These are phyloP conservation scores for Mormyrops boulengeri DNA, from an alignment of 2,797 vertebrate species.

Conservation along the genomic window DNA sequence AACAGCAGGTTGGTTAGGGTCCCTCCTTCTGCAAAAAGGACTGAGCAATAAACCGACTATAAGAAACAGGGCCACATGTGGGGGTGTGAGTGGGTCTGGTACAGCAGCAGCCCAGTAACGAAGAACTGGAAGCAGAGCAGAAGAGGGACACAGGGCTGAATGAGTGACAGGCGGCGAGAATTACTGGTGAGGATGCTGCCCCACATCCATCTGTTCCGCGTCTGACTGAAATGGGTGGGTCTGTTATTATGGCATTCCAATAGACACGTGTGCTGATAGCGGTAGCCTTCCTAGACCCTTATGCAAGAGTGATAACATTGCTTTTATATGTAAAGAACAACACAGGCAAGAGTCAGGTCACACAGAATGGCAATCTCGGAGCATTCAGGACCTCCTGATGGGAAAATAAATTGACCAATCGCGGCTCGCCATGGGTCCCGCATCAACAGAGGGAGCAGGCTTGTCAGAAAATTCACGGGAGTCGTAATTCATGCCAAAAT, in stretches of 20 bases:
- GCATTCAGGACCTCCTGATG: slow-evolving; percentile 23
- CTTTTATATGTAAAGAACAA: background rate
- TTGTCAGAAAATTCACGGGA: slow-evolving; percentile 26
- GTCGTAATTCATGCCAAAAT: slow-evolving; percentile 29
- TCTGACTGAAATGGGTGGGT: background rate
- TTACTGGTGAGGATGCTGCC: background rate
- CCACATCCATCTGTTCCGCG: background rate
- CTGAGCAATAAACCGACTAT: background rate
- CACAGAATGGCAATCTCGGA: background rate
- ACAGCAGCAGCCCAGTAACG: background rate
- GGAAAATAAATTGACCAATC: slow-evolving; percentile 33
- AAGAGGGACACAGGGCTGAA: background rate
- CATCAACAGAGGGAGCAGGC: slow-evolving; percentile 23
- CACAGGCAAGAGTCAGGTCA: background rate
- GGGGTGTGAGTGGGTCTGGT: background rate
- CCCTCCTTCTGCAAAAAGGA: background rate
- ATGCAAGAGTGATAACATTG: background rate
- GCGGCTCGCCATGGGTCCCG: slow-evolving; percentile 16
- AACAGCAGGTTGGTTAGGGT: background rate
- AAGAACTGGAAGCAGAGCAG: background rate
- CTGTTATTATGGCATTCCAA: background rate
- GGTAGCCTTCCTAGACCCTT: background rate
- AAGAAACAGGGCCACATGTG: background rate
- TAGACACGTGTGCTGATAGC: background rate
- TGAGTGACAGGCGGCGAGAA: background rate